phyloP scores from a whole-genome alignment of 30 jellyfish, hydroid and myxozoan species.

The Sanderia malayensis region DNA sequence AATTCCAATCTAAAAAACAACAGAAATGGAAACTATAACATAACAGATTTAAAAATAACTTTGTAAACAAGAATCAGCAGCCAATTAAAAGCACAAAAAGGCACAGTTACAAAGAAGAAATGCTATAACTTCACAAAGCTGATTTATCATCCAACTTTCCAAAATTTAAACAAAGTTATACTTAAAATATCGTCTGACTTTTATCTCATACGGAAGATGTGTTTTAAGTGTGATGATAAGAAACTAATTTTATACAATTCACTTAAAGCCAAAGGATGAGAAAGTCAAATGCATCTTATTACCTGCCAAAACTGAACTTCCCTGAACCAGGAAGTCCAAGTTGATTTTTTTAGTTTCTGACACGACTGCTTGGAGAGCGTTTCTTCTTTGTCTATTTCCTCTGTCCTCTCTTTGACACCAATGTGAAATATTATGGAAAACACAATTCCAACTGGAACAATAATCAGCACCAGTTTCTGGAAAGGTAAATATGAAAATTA shows the following conservation, averaged over 20 bases:
- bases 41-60: no score
- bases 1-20: constrained; percentile 74
- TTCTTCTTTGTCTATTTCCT: constrained; percentile 4
- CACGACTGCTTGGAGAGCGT: constrained; percentile 27
- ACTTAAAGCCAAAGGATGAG: not conserved
- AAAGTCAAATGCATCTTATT: not conserved
- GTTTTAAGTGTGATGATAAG: no score
- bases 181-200: no score
- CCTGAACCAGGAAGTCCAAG: constrained; percentile 62
- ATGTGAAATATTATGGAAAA: constrained; percentile 71
- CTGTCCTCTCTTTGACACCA: constrained; percentile 69
- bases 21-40: no score
- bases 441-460: constrained; percentile 75
- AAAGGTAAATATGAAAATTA: constrained; percentile 18
- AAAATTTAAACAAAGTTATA: no score
- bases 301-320: constrained; percentile 79
- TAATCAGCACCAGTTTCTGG: constrained; percentile 70
- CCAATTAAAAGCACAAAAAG: no score
- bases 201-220: no score
- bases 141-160: no score
- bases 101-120: no score
- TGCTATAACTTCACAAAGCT: no score
- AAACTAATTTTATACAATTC: not conserved
- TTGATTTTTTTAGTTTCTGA: constrained; percentile 25
- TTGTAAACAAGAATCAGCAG: no score